Percentiles rank a stretch among this genome's conserved stretches.
Evolutionary conservation across 2,888 invertebrate species (phyloP).

Genomic region (Rhorus exstirpatorius): DNA sequence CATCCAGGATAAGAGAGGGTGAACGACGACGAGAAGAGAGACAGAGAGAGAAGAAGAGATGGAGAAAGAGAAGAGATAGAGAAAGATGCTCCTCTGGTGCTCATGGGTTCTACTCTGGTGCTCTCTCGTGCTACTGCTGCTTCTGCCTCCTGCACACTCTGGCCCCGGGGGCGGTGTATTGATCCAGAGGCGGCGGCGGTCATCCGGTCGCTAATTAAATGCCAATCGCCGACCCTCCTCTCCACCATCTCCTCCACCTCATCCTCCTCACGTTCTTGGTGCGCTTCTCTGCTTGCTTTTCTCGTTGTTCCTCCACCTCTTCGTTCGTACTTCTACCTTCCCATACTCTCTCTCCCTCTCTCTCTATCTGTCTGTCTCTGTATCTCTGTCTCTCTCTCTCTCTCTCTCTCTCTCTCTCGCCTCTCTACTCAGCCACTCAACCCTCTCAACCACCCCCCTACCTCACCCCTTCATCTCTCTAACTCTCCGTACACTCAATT

Average conservation of each 20-base stretch:
- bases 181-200: constrained; percentile 86
- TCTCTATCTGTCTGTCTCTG: constrained; percentile 75
- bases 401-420: constrained; percentile 75
- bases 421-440: constrained; percentile 74
- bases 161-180: constrained; percentile 85
- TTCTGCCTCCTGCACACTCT: constrained; percentile 84
- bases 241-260: constrained; percentile 73
- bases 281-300: constrained; percentile 63
- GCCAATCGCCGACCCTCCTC: constrained; percentile 85
- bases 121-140: constrained; percentile 68
- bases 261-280: constrained; percentile 71
- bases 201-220: constrained; percentile 86
- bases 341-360: constrained; percentile 56
- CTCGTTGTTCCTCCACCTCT: constrained; percentile 69
- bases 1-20: constrained; percentile 63
- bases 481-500: constrained; percentile 69
- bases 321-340: constrained; percentile 60
- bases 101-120: constrained; percentile 68
- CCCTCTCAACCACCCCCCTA: constrained; percentile 63
- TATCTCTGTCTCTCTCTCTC: constrained; percentile 70
- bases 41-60: constrained; percentile 63
- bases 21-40: constrained; percentile 66
- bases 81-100: constrained; percentile 64
- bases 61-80: constrained; percentile 64
- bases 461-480: constrained; percentile 9